Conservation (phyloP, 2,113 vertebrate genomes). For the Coptodon bakossiorum region DNA sequence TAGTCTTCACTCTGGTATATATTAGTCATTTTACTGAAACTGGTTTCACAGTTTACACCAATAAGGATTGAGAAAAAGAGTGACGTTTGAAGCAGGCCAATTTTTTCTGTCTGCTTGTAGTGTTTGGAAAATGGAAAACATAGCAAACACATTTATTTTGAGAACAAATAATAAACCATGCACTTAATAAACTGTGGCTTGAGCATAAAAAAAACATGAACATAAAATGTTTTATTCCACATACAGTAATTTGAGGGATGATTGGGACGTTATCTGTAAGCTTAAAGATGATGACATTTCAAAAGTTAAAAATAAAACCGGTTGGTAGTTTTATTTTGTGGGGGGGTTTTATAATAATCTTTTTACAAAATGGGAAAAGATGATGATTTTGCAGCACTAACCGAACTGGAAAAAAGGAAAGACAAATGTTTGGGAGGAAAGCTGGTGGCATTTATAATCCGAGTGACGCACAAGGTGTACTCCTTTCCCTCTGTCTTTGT, state of each 20-base stretch:
- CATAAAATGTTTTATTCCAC: not conserved
- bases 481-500: not conserved
- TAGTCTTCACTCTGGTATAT: not conserved
- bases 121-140: not conserved
- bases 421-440: not conserved
- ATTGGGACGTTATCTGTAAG: not conserved
- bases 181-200: not conserved
- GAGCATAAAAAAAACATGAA: not conserved
- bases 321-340: not conserved
- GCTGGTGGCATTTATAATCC: not conserved
- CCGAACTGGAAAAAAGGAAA: not conserved
- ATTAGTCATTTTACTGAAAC: not conserved
- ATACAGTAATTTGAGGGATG: not conserved
- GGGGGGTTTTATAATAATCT: not conserved
- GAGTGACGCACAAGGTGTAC: conserved; percentile 18
- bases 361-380: not conserved
- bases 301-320: not conserved
- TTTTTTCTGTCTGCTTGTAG: not conserved
- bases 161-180: not conserved
- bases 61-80: not conserved
- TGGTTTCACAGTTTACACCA: not conserved
- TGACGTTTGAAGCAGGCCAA: not conserved
- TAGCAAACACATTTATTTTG: not conserved
- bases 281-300: not conserved
- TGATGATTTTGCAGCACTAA: not conserved